Conservation (phyloP, 2,797 vertebrate genomes). For the Liasis olivaceus region DNA sequence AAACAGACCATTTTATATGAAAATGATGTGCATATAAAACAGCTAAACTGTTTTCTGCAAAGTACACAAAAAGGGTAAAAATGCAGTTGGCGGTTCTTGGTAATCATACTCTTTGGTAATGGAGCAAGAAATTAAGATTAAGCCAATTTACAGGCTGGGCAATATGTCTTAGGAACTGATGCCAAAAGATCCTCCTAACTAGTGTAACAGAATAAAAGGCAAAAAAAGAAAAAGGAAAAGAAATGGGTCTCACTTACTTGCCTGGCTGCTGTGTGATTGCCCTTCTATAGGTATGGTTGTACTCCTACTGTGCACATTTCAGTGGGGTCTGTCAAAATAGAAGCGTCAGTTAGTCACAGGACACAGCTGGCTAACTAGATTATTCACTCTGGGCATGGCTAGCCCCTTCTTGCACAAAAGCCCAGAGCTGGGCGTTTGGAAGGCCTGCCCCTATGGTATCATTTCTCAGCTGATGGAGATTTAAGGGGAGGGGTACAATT, state of each 20-base stretch:
- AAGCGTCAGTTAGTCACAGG: slow-evolving; percentile 80
- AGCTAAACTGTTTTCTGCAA: slow-evolving; percentile 34
- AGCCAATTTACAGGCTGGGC: slow-evolving; percentile 46
- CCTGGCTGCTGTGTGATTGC: slow-evolving; percentile 74
- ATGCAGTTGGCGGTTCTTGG: neutral
- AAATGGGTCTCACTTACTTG: slow-evolving; percentile 78
- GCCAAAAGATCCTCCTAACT: slow-evolving; percentile 42
- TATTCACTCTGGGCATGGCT: slow-evolving; percentile 62
- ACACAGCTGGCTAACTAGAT: slow-evolving; percentile 73
- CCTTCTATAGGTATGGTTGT: slow-evolving; percentile 85
- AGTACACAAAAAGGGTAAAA: slow-evolving; percentile 16
- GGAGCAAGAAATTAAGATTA: slow-evolving; percentile 60
- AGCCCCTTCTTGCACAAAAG: slow-evolving; percentile 39
- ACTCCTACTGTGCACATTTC: slow-evolving; percentile 83
- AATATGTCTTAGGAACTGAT: slow-evolving; percentile 35
- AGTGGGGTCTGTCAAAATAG: slow-evolving; percentile 84
- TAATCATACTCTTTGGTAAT: slow-evolving; percentile 47
- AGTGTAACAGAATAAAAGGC: slow-evolving; percentile 28
- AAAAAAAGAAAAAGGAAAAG: slow-evolving; percentile 3
- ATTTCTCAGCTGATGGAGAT: neutral
- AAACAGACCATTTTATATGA: neutral
- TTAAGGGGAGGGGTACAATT: neutral
- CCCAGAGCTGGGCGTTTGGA: neutral
- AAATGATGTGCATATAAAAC: neutral
- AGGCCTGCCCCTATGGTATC: neutral